phyloP scores from a whole-genome alignment of 2,888 invertebrate genomes.

The Trachelus troglodyta region DNA sequence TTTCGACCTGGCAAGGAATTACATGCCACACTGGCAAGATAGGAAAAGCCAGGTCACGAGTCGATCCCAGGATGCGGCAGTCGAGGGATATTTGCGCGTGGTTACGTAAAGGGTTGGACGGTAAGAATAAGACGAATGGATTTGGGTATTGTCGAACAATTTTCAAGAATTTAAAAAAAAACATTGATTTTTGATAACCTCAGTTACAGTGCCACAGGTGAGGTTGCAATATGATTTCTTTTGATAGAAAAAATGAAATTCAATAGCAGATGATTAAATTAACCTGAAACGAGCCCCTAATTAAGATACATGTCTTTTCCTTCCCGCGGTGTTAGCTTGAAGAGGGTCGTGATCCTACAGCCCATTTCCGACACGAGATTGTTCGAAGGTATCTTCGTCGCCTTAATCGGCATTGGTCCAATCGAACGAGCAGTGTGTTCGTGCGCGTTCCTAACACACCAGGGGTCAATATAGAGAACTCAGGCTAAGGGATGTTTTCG shows the following conservation, averaged over 20 bases:
- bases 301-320: neutral
- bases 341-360: neutral
- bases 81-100: neutral
- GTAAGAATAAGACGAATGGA: neutral
- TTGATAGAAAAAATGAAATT: no score
- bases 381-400: neutral
- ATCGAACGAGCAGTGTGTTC: constrained; percentile 31
- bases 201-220: no score
- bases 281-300: no score
- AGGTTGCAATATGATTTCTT: no score
- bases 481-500: neutral
- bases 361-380: neutral
- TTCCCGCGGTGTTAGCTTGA: neutral
- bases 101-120: neutral
- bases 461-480: constrained; percentile 14
- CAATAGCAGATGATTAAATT: no score
- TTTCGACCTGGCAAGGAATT: neutral
- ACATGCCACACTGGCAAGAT: neutral
- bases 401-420: constrained; percentile 33
- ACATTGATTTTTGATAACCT: no score
- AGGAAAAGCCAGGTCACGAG: neutral
- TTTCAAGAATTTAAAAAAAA: neutral
- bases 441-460: constrained; percentile 32
- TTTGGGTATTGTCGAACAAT: neutral
- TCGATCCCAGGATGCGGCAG: neutral